Percentiles rank a stretch among this genome's conserved stretches.
Conservation (phyloP, 2,113 vertebrate species). For the Lagopus leucura region DNA sequence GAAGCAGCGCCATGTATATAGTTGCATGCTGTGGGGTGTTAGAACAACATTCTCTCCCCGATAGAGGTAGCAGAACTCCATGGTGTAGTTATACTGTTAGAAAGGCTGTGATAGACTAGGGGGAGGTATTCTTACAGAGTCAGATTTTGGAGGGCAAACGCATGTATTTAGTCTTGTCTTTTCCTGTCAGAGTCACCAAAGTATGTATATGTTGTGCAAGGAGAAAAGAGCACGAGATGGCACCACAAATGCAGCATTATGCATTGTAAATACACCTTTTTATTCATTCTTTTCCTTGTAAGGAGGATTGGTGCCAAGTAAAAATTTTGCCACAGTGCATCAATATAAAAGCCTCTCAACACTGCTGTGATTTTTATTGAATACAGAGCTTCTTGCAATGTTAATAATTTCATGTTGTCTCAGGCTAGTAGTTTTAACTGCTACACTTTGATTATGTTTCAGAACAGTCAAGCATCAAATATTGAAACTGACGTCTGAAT, state of each 20-base stretch:
- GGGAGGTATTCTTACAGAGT: background rate
- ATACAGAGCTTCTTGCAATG: background rate
- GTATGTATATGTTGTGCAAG: background rate
- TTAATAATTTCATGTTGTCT: constrained; percentile 30
- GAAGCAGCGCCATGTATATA: fast-evolving
- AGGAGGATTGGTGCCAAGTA: background rate
- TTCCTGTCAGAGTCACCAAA: background rate
- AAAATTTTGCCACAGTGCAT: background rate
- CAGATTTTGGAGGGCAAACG: background rate
- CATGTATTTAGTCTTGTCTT: background rate
- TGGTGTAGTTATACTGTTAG: background rate
- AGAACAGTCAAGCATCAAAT: constrained; percentile 63
- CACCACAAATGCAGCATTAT: background rate
- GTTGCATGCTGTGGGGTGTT: background rate
- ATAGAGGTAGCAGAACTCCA: background rate
- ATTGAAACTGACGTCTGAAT: constrained; percentile 50
- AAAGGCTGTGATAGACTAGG: background rate
- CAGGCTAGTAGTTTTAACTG: constrained; percentile 41
- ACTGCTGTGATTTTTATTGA: constrained; percentile 1
- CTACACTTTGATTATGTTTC: constrained; percentile 69
- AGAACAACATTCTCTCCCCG: background rate
- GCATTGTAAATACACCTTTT: background rate
- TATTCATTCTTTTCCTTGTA: background rate
- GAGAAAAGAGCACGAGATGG: background rate
- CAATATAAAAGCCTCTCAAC: background rate